phyloP scores from a whole-genome alignment of 2,797 vertebrate species.

The Botia kubotai region DNA sequence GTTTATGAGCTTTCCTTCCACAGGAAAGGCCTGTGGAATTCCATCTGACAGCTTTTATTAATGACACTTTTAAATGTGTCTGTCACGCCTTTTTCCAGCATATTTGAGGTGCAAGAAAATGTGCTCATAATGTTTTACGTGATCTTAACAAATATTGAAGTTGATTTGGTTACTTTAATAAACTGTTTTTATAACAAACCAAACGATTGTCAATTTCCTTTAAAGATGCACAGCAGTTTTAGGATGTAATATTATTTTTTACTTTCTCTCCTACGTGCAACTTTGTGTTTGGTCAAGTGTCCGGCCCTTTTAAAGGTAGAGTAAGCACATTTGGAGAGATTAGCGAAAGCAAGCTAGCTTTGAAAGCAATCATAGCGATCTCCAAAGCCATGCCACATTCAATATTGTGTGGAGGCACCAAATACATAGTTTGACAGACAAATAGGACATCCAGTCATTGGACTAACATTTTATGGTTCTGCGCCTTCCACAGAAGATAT shows the following conservation, averaged over 20 bases:
- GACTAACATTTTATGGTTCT: too few relatives aligned
- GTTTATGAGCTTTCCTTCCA: conserved; percentile 51
- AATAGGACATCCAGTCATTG: too few relatives aligned
- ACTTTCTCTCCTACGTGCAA: conserved; percentile 16
- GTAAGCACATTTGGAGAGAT: too few relatives aligned
- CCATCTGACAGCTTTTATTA: conserved; percentile 43
- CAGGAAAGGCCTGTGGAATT: conserved; percentile 55
- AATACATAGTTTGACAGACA: too few relatives aligned
- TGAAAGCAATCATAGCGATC: too few relatives aligned
- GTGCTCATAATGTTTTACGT: not conserved
- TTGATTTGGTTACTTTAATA: not conserved
- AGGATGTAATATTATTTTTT: conserved; percentile 14
- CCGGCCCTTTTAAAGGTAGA: conserved; percentile 72
- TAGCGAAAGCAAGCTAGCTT: too few relatives aligned
- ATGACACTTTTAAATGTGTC: conserved; percentile 27
- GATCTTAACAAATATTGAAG: not conserved
- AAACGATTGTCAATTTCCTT: not conserved
- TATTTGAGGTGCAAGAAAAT: not conserved
- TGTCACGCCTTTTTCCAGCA: conserved; percentile 20
- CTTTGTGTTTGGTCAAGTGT: conserved; percentile 50
- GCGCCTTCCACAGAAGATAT: too few relatives aligned
- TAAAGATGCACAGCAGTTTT: not conserved
- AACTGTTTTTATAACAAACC: not conserved
- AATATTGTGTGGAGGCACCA: too few relatives aligned
- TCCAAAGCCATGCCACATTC: too few relatives aligned